Evolutionary conservation across 2,797 vertebrate species (phyloP), one percentile per base, ranked within the genome.

Genomic region (Dromococcyx pavoninus): DNA sequence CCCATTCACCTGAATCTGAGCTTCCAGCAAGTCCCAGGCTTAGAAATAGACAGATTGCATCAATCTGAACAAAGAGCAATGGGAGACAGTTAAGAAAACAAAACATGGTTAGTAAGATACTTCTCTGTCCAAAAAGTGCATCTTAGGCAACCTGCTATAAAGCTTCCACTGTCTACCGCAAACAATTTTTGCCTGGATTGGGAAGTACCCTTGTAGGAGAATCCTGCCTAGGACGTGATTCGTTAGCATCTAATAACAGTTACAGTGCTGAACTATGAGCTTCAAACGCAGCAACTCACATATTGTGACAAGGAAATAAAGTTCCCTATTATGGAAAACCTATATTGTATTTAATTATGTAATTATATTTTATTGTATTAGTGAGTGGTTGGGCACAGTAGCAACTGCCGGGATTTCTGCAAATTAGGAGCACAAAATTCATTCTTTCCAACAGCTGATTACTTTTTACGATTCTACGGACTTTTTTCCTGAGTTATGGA

Each of bases 321-420:
- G 94, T 97, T 97, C 87, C 94, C 89, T 74, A 91, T 97, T 95
- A 97, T 83, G 75, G 92, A 96, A 97, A 98, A 96, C 93, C 96
- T 97, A 82, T 82, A 91, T 77, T 95, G 96, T 96, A 97, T 97
- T 98, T 97, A 97, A 97, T 97, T 96, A 97, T 95, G 96, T 93
- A 96, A 97, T 98, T 97, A 96, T 96, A 89, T 91, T 96, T 97
- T 96, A 97, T 93, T 97, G 94, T 97, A 96, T 96, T 96, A 97
- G 95, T 72, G 89, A 97, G 87, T 80, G 77, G 79, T 88, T 81
- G 67, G 79, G 87, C 87, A 85, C 60, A 96, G 93, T 46, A 87
- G 75, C 94, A 90, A 87, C 93, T 89, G 91, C 83, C 58, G 89
- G 93, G 89, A 96, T 91, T 94, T 93, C 71, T 91, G 89, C 89